A percentile compares a stretch with the other conserved stretches of the same genome.
Conservation (phyloP, 2,888 invertebrate genomes). For the Drosophila heteroneura region DNA sequence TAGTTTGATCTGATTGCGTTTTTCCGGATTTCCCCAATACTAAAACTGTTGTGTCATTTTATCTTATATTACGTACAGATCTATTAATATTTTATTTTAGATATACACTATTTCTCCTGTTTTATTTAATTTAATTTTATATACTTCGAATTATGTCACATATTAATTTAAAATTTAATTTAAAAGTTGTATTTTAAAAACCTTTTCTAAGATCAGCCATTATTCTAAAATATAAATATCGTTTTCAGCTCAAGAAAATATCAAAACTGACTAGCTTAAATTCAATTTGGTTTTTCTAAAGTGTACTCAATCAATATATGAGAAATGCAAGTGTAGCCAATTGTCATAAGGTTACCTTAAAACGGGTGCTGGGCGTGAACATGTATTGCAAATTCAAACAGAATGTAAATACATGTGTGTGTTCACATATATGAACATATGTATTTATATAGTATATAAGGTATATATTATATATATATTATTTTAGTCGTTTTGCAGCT, state of each 20-base stretch:
- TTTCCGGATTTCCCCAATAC: background rate
- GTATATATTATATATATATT: slow-evolving; percentile 24
- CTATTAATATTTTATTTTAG: background rate
- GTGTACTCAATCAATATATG: background rate
- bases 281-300: background rate
- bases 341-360: slow-evolving; percentile 27
- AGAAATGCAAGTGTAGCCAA: slow-evolving; percentile 10
- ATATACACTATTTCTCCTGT: background rate
- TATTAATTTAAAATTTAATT: background rate
- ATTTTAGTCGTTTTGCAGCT: slow-evolving; percentile 60
- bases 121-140: background rate
- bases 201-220: background rate
- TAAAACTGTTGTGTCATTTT: background rate
- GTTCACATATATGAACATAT: slow-evolving; percentile 7
- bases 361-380: slow-evolving; percentile 9
- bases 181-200: background rate
- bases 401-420: slow-evolving; percentile 2
- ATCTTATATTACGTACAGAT: background rate
- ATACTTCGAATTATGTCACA: background rate
- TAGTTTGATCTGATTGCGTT: background rate
- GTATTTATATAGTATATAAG: slow-evolving; percentile 10
- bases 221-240: background rate
- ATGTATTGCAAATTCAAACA: slow-evolving; percentile 28
- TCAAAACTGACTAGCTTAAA: background rate
- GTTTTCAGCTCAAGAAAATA: background rate